phyloP scores from a whole-genome alignment of 2,113 vertebrate genomes.

The Oncorhynchus gorbuscha region DNA sequence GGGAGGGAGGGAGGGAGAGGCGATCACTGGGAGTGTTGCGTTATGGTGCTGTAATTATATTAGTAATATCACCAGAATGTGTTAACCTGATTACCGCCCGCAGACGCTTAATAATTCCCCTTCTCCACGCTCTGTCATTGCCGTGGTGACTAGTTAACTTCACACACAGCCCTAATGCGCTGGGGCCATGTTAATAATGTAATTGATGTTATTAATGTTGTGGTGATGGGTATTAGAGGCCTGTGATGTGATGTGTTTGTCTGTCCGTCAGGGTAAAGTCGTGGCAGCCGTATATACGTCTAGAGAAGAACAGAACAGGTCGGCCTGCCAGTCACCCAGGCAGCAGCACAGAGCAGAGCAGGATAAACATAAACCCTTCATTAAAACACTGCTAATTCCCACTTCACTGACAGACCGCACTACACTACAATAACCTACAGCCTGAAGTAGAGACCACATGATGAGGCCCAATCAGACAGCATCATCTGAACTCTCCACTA shows the following conservation, averaged over 20 bases:
- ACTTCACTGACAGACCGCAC: conserved; percentile 40
- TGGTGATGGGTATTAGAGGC: conserved; percentile 56
- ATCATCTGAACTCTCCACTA: not conserved
- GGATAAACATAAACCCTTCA: conserved; percentile 60
- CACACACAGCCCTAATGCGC: conserved; percentile 17
- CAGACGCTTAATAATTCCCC: conserved; percentile 25
- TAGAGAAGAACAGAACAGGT: too few relatives aligned
- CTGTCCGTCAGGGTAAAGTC: conserved; percentile 21
- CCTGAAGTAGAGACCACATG: conserved; percentile 17
- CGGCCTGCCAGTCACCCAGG: too few relatives aligned
- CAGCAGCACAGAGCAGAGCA: not conserved
- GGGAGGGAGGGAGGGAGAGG: conserved; percentile 7
- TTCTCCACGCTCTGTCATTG: conserved; percentile 39
- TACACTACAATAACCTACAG: not conserved
- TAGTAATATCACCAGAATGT: conserved; percentile 58
- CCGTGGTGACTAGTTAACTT: conserved; percentile 51
- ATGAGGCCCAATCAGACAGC: conserved; percentile 4
- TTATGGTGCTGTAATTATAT: conserved; percentile 69
- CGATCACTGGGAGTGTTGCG: conserved; percentile 20
- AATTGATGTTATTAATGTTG: conserved; percentile 59
- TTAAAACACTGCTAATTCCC: conserved; percentile 71
- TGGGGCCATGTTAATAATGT: conserved; percentile 17
- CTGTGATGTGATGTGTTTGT: conserved; percentile 62
- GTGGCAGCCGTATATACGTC: too few relatives aligned
- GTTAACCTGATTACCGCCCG: conserved; percentile 56